Conservation (phyloP, 1,140 invertebrate species). For the Sitobion miscanthi region DNA sequence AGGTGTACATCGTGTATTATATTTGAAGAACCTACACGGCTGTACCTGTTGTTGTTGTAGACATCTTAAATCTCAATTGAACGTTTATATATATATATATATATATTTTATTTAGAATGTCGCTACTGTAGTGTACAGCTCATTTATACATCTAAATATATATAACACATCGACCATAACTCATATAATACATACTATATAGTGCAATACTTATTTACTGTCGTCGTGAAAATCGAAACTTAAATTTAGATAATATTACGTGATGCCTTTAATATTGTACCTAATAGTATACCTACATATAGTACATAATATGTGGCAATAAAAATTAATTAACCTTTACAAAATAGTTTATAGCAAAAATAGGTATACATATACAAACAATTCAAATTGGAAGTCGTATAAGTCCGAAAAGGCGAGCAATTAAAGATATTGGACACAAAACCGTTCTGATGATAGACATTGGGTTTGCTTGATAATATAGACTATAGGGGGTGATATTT, state of each 20-base stretch:
- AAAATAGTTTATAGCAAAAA: background rate
- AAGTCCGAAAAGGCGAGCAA: background rate
- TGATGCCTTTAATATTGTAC: background rate
- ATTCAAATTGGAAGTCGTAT: background rate
- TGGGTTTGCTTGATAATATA: background rate
- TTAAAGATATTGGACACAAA: background rate
- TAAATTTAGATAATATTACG: background rate
- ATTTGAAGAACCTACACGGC: background rate
- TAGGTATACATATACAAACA: background rate
- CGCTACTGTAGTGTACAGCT: background rate
- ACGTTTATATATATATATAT: background rate
- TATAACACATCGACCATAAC: background rate
- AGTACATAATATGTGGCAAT: background rate
- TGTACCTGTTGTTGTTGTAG: background rate
- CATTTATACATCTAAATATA: background rate
- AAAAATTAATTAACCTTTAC: background rate
- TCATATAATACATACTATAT: background rate
- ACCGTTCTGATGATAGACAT: background rate
- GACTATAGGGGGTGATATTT: background rate
- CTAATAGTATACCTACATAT: background rate
- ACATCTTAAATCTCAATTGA: background rate
- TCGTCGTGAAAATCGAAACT: background rate
- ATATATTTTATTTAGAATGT: background rate
- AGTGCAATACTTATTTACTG: background rate
- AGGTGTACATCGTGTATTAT: background rate